Base-by-base conservation (phyloP, 2,888 invertebrate genomes). In the Entomobrya proxima region DNA sequence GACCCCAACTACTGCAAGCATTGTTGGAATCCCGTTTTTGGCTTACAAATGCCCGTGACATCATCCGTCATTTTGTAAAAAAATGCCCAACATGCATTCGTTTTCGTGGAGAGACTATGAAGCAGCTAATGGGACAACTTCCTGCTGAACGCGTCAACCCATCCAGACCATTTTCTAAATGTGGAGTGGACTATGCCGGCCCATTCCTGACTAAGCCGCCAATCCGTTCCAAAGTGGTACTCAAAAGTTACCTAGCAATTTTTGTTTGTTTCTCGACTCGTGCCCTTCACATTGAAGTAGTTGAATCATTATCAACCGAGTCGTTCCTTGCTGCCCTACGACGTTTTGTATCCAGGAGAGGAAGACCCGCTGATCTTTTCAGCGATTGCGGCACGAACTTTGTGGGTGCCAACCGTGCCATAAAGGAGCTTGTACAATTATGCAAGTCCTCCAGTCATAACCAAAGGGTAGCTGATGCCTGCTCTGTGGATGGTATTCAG, bases 81-180 rank as follows among this genome's bases (percentile, higher is more conserved):
- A 52, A 40, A 18, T 80, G 80, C 30, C 15, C 69, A 13, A 47
- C 24, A 18, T 90, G 90, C 61, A 61, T 64, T 6, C 55, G 84
- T 37, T n/a, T 44, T 11, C 32, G 47, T 24, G 52, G 82, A 15
- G 47, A 9, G 1, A 40, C 24, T 9, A 77, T 88, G 2, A 11
- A 84, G 9, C 90, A 90, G 61, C 50, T 89, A 1, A 91, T 91
- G 91, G 90, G 90, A 1, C 37, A 91, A 64, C 85, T 91, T 47
- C 91, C 91, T 0, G 24, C 35, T 21, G 18, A 69, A 13, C 64
- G 91, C 32, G 88, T 90, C 0, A 86, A 64, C 5, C 87, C 88
- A 1, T 27, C 87, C 4, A 76, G 89, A 18, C 88, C 91, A 32
- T 91, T 91, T 86, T 76, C 58, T 11, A 87, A 87, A 18, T 64